Percentiles rank a stretch among this genome's conserved stretches.
Evolutionary conservation across 1,140 invertebrate genomes (phyloP).

Genomic region (Penaeus chinensis): DNA sequence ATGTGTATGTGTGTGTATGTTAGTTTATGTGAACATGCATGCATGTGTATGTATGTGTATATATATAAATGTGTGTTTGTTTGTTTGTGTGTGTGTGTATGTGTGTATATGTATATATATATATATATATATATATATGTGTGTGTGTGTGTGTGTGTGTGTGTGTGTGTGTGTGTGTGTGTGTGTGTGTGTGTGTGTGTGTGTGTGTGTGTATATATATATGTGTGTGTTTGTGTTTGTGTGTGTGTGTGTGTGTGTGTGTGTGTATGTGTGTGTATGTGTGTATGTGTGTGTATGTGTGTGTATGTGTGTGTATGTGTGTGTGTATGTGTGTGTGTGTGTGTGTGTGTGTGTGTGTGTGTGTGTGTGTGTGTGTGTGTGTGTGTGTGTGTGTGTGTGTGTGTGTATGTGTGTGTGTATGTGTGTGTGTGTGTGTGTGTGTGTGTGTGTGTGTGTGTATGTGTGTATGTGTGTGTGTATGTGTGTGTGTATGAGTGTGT

Average conservation of each 20-base stretch:
- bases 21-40: no score
- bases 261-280: neutral
- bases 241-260: no score
- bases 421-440: neutral
- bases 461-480: neutral
- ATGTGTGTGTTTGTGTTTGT: neutral
- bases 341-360: neutral
- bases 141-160: no score
- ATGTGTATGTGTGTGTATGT: no score
- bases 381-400: conserved; percentile 9
- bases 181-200: no score
- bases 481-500: neutral
- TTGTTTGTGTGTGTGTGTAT: no score
- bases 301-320: conserved; percentile 6
- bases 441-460: neutral
- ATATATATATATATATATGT: no score
- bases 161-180: no score
- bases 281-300: neutral
- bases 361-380: conserved; percentile 1
- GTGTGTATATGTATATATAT: no score
- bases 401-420: neutral
- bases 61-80: no score
- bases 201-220: neutral
- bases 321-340: neutral
- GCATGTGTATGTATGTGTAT: no score